Evolutionary conservation across 1,140 invertebrate species (phyloP).

Genomic region (Uloborus diversus): DNA sequence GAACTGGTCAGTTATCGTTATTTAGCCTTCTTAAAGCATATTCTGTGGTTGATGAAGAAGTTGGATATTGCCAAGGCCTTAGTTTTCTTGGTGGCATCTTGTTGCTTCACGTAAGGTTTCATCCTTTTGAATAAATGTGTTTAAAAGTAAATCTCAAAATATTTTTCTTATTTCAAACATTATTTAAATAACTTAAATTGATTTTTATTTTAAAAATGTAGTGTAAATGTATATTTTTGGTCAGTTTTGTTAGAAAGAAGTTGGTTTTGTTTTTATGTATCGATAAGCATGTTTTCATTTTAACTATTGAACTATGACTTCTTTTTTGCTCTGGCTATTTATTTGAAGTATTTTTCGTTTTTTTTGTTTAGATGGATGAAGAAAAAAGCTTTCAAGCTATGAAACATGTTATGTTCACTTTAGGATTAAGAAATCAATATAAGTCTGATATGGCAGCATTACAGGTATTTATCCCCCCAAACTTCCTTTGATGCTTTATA

Average conservation of each 20-base stretch:
- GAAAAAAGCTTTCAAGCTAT: slow-evolving; percentile 86
- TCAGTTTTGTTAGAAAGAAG: too few relatives aligned
- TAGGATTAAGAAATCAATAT: slow-evolving; percentile 87
- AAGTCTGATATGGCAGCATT: slow-evolving; percentile 92
- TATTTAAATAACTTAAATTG: too few relatives aligned
- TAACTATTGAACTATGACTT: too few relatives aligned
- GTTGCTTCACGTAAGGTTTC: slow-evolving; percentile 84
- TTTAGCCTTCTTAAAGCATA: slow-evolving; percentile 97
- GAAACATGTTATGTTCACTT: slow-evolving; percentile 89
- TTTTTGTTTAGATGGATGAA: slow-evolving; percentile 81
- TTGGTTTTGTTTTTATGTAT: too few relatives aligned
- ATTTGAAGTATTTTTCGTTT: background rate
- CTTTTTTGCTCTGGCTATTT: too few relatives aligned
- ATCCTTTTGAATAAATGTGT: background rate
- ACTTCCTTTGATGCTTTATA: slow-evolving; percentile 19
- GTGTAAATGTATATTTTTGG: too few relatives aligned
- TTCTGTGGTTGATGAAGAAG: slow-evolving; percentile 91
- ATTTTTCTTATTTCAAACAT: too few relatives aligned
- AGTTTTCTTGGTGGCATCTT: slow-evolving; percentile 95
- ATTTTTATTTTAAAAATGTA: too few relatives aligned
- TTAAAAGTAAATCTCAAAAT: background rate
- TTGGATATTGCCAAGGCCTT: slow-evolving; percentile 95
- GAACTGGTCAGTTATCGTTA: slow-evolving; percentile 88
- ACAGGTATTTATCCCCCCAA: too few relatives aligned
- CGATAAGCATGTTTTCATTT: too few relatives aligned